A percentile compares a stretch with the other conserved stretches of the same genome.
phyloP scores from a whole-genome alignment of 92 coral and sea anemone species.

The Isaurus tuberculatus region DNA sequence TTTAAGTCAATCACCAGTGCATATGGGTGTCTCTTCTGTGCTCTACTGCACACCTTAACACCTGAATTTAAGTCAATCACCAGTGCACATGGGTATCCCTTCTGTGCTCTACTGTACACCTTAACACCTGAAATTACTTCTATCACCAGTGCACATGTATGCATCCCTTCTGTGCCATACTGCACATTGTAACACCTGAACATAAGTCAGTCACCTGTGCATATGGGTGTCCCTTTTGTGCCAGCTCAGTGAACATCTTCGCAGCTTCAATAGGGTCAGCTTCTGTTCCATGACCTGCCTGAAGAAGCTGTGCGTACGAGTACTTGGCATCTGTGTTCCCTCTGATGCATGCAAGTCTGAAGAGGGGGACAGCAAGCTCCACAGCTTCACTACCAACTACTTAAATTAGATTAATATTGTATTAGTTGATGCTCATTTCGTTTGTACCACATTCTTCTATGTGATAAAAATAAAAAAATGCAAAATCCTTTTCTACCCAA shows the following conservation, averaged over 20 bases:
- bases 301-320: slow-evolving; percentile 92
- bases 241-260: slow-evolving; percentile 83
- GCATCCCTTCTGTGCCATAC: too few relatives aligned
- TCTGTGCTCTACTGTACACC: slow-evolving; percentile 46
- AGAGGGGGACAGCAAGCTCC: slow-evolving; percentile 89
- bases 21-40: slow-evolving; percentile 89
- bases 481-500: not conserved
- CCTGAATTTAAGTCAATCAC: slow-evolving; percentile 26
- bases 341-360: slow-evolving; percentile 85
- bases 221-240: slow-evolving; percentile 93
- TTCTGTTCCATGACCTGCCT: slow-evolving; percentile 90
- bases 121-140: not conserved
- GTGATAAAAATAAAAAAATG: not conserved
- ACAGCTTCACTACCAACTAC: slow-evolving; percentile 87
- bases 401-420: not conserved
- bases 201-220: slow-evolving; percentile 81
- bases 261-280: slow-evolving; percentile 91
- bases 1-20: slow-evolving; percentile 71
- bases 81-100: slow-evolving; percentile 96
- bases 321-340: slow-evolving; percentile 94
- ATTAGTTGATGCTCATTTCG: not conserved
- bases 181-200: not conserved
- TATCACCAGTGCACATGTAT: slow-evolving; percentile 86
- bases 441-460: not conserved
- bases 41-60: not conserved